Conservation (phyloP, 2,113 vertebrate species). For the Morone saxatilis region DNA sequence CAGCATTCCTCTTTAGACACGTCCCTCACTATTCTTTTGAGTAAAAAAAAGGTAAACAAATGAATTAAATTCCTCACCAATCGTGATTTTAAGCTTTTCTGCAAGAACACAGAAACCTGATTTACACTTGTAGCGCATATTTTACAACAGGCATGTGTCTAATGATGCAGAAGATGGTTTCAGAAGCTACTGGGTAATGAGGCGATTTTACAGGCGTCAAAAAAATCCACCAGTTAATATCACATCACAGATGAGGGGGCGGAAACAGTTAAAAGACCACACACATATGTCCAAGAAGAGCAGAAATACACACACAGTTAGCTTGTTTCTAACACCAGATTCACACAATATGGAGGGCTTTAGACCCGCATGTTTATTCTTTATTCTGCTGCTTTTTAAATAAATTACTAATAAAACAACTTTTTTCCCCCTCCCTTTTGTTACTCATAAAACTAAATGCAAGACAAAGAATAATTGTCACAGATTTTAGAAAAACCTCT, state of each 20-base stretch:
- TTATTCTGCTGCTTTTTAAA: conserved; percentile 4
- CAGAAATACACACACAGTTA: neutral
- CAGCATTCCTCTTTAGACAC: neutral
- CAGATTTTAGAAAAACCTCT: neutral
- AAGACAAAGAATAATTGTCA: neutral
- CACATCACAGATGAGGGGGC: conserved; percentile 56
- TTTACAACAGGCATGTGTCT: conserved; percentile 8
- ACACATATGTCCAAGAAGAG: conserved; percentile 1
- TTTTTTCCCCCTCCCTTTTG: neutral
- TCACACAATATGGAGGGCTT: conserved; percentile 44
- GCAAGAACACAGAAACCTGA: neutral
- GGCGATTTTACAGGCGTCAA: conserved; percentile 51
- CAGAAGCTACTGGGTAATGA: conserved; percentile 49
- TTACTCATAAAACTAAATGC: neutral
- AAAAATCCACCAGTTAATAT: conserved; percentile 60
- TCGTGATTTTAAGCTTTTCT: neutral
- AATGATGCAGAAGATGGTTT: conserved; percentile 23
- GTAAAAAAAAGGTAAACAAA: neutral
- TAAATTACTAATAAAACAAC: neutral
- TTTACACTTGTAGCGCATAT: conserved; percentile 20
- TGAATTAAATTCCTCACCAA: neutral
- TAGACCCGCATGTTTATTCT: conserved; percentile 13
- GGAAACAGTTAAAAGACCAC: conserved; percentile 27
- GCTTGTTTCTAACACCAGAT: conserved; percentile 28
- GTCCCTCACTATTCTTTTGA: neutral